phyloP scores from a whole-genome alignment of 2,797 vertebrate species.

The Brachyalestes nurse region DNA sequence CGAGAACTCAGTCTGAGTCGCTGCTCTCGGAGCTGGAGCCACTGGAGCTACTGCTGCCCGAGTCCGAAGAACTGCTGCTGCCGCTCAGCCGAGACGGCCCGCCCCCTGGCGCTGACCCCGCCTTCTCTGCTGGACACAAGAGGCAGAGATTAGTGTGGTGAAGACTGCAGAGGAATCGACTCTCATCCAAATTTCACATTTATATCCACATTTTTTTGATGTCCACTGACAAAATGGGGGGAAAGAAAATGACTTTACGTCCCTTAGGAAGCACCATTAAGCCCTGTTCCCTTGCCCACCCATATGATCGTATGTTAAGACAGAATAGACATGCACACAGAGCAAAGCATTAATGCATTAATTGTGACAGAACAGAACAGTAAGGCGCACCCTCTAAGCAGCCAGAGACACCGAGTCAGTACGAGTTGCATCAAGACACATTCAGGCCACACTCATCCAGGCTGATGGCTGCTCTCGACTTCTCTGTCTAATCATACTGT shows the following conservation, averaged over 20 bases:
- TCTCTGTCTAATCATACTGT: constrained; percentile 1
- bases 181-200: not conserved
- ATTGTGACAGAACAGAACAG: constrained; percentile 49
- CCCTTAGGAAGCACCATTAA: constrained; percentile 8
- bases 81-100: constrained; percentile 93
- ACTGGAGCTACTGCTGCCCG: constrained; percentile 93
- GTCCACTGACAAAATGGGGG: too few species aligned
- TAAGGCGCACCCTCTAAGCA: constrained; percentile 42
- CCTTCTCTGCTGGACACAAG: constrained; percentile 82
- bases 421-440: constrained; percentile 42
- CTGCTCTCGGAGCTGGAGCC: constrained; percentile 97
- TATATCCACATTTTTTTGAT: not conserved
- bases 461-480: constrained; percentile 25
- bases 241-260: not conserved
- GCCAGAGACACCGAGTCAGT: constrained; percentile 48
- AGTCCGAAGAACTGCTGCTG: constrained; percentile 90
- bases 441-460: constrained; percentile 23
- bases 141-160: constrained; percentile 32
- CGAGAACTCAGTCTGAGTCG: constrained; percentile 88
- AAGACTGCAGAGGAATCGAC: not conserved
- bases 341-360: constrained; percentile 59
- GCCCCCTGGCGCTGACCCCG: constrained; percentile 82
- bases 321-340: constrained; percentile 58
- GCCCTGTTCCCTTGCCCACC: constrained; percentile 27
- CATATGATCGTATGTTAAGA: constrained; percentile 49